Conservation (phyloP, 2,113 vertebrate species). For the Etheostoma spectabile region DNA sequence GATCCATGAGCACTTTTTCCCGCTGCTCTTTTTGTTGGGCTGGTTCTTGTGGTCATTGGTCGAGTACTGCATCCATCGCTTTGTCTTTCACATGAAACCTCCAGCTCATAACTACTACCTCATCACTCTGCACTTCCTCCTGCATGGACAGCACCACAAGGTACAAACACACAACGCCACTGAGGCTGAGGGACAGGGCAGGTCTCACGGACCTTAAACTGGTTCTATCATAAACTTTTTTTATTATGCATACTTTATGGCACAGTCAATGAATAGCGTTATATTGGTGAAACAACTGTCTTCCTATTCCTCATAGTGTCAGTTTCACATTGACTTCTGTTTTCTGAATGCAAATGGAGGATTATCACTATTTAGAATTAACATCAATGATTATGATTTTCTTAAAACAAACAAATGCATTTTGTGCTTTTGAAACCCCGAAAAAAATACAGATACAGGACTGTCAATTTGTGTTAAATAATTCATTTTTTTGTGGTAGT, state of each 20-base stretch:
- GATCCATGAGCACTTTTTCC: slow-evolving; percentile 88
- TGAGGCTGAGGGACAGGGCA: neutral
- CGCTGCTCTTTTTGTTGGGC: slow-evolving; percentile 88
- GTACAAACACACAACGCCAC: slow-evolving; percentile 70
- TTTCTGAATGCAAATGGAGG: neutral
- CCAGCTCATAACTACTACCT: slow-evolving; percentile 94
- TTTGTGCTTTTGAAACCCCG: neutral
- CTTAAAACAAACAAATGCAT: neutral
- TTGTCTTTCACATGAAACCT: slow-evolving; percentile 97
- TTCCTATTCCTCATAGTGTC: neutral
- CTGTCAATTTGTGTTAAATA: neutral
- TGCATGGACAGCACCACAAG: slow-evolving; percentile 99
- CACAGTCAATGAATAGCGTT: neutral
- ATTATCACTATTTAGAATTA: neutral
- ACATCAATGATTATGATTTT: neutral
- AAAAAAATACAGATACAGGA: neutral
- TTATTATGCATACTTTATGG: neutral
- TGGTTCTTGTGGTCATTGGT: slow-evolving; percentile 91
- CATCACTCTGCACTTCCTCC: slow-evolving; percentile 94
- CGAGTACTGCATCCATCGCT: slow-evolving; percentile 97
- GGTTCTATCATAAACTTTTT: neutral
- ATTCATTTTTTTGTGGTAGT: neutral
- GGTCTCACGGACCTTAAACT: neutral
- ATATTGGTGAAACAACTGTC: neutral
- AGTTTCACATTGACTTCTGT: no score